A percentile compares a stretch with the other conserved stretches of the same genome.
Evolutionary conservation across 2,888 invertebrate species (phyloP).

Genomic region (Artemia sinica): DNA sequence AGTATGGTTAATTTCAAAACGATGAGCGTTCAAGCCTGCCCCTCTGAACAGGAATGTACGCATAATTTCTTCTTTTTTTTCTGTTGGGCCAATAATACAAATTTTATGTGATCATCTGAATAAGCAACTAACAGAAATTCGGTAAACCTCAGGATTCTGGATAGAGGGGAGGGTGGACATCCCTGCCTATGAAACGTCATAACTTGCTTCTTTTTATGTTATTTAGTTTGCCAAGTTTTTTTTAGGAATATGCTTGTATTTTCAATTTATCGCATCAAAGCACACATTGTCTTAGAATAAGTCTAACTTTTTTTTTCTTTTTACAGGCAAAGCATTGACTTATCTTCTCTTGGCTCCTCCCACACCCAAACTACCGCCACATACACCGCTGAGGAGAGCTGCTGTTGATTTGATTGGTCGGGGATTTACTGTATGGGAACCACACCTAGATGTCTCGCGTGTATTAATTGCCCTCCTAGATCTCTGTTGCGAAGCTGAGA

Average conservation of each 20-base stretch:
- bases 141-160: too few species aligned
- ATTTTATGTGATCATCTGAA: too few species aligned
- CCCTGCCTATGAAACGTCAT: too few species aligned
- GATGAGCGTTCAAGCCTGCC: too few species aligned
- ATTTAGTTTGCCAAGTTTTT: constrained; percentile 7
- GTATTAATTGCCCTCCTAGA: constrained; percentile 72
- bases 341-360: constrained; percentile 79
- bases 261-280: background rate
- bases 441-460: constrained; percentile 80
- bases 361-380: constrained; percentile 61
- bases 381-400: constrained; percentile 81
- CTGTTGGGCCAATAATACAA: too few species aligned
- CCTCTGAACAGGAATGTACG: too few species aligned
- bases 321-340: constrained; percentile 59
- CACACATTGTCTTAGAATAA: constrained; percentile 15
- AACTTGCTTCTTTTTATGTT: background rate
- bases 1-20: too few species aligned
- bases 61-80: too few species aligned
- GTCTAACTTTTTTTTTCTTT: background rate
- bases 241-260: background rate
- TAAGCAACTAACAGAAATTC: too few species aligned
- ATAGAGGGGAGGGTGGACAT: too few species aligned
- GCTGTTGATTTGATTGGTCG: constrained; percentile 93
- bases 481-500: constrained; percentile 76
- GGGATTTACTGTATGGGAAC: constrained; percentile 98